These are phyloP conservation scores for Dolichopus griseipennis DNA, from an alignment of 2,888 invertebrate species.

Conservation along the genomic window DNA sequence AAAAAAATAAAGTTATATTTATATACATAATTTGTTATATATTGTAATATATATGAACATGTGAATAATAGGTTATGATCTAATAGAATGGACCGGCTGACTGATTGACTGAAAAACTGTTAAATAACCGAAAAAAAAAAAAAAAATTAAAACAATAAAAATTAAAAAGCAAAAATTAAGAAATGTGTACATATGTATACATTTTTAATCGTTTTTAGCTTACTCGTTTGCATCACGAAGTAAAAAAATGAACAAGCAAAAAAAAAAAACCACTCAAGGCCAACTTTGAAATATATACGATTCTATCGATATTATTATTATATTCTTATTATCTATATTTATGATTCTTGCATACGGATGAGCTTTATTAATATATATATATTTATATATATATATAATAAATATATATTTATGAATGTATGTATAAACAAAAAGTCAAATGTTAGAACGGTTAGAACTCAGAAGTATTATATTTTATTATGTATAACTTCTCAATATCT, in stretches of 20 bases:
- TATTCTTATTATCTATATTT: background rate
- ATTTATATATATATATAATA: too few relatives aligned
- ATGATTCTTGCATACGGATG: background rate
- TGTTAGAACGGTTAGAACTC: too few relatives aligned
- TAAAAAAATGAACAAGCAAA: background rate
- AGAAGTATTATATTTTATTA: too few relatives aligned
- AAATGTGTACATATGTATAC: background rate
- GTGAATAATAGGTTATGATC: background rate
- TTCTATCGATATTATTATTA: background rate
- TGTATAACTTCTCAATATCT: too few relatives aligned
- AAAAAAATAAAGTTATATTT: too few relatives aligned
- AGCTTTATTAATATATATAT: too few relatives aligned
- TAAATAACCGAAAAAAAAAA: background rate
- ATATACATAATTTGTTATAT: too few relatives aligned
- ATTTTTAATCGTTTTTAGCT: too few relatives aligned
- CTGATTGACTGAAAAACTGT: background rate
- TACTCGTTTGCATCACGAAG: background rate
- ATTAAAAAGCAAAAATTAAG: background rate
- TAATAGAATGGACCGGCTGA: background rate
- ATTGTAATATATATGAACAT: too few relatives aligned
- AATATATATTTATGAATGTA: too few relatives aligned
- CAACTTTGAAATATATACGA: background rate
- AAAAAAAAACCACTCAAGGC: background rate
- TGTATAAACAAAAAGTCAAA: too few relatives aligned
- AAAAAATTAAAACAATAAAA: background rate